Percentiles rank a stretch among this genome's conserved stretches.
These are phyloP conservation scores for Hydriomena furcata DNA, from an alignment of 2,888 invertebrate species.

Conservation along the genomic window DNA sequence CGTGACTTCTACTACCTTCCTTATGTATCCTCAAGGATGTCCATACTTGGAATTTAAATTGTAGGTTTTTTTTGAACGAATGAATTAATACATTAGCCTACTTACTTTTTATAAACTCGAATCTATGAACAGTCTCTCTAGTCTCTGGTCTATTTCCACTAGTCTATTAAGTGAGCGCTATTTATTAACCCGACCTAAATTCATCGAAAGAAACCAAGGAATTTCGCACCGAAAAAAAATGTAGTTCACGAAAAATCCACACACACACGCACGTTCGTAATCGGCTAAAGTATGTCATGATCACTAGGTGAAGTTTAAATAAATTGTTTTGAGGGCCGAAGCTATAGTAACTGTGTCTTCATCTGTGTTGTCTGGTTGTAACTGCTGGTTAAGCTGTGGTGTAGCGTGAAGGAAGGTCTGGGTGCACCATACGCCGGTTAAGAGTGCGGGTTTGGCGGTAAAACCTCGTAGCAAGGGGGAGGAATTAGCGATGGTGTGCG, in stretches of 20 bases:
- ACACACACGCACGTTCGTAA: conserved; percentile 65
- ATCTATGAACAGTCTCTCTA: background rate
- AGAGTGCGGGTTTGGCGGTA: conserved; percentile 29
- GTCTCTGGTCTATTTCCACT: background rate
- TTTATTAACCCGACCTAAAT: conserved; percentile 34
- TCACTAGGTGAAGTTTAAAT: conserved; percentile 83
- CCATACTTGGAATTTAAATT: too few relatives aligned
- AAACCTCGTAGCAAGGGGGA: conserved; percentile 20
- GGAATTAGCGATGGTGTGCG: conserved; percentile 12
- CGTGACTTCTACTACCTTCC: too few relatives aligned
- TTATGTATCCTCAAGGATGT: too few relatives aligned
- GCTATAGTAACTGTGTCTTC: conserved; percentile 29
- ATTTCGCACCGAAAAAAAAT: conserved; percentile 45
- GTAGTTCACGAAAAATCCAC: conserved; percentile 51
- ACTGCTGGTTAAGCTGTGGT: conserved; percentile 4
- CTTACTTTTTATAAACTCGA: conserved; percentile 1
- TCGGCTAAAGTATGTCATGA: conserved; percentile 81
- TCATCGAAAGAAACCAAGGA: conserved; percentile 27
- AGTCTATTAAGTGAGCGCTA: conserved; percentile 18
- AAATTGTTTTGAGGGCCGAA: conserved; percentile 67
- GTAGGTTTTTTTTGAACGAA: too few relatives aligned
- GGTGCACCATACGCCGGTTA: conserved; percentile 24
- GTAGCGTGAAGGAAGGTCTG: conserved; percentile 25
- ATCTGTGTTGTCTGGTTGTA: conserved; percentile 17
- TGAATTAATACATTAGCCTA: conserved; percentile 19